Base-by-base conservation (phyloP, 2,113 vertebrate species). In the Falco punctatus region DNA sequence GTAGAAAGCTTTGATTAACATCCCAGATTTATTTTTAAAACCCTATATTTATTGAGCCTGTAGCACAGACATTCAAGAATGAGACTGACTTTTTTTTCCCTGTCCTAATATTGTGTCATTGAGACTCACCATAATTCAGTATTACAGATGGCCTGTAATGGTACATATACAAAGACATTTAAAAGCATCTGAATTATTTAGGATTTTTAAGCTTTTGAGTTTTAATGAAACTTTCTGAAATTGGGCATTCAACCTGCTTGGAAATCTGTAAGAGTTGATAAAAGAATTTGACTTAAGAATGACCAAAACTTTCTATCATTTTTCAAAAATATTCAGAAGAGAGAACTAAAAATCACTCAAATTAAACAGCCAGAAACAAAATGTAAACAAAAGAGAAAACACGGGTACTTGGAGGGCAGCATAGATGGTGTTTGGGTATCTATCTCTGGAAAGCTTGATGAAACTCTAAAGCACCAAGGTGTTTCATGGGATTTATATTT, bases 1-100 rank as follows among this genome's bases (percentile, higher is more conserved):
- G 58, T 77, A 78, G 32, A 79, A 33, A 94, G 65, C 78, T 94
- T 91, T 90, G 86, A 96, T 91, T 95, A 96, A 85, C 81, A 90
- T 26, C 51, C 10, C 66, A 95, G 62, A 89, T 88, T 91, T 94
- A 87, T 95, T 94, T 96, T 66, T 6, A 55, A 92, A 90, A 62
- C 15, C 28, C 62, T 59, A 2, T 72, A 67, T 90, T 95, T 96
- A 58, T 62, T 82, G n/a, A 90, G 62, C 35, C 54, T 65, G 38
- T 33, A 85, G 26, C 46, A 88, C 8, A 89, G n/a, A 89, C 19
- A 88, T 52, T 51, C 5, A 2, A 81, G 49, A 89, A 84, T 27
- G 27, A 81, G 20, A 81, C 3, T 5, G 5, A 52, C 12, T 14
- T 42, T 51, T 78, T 61, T 80, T 59, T 61, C 26, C 11, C 12